These are phyloP conservation scores for Leptopilina boulardi DNA, from an alignment of 1,140 invertebrate species.

Conservation along the genomic window DNA sequence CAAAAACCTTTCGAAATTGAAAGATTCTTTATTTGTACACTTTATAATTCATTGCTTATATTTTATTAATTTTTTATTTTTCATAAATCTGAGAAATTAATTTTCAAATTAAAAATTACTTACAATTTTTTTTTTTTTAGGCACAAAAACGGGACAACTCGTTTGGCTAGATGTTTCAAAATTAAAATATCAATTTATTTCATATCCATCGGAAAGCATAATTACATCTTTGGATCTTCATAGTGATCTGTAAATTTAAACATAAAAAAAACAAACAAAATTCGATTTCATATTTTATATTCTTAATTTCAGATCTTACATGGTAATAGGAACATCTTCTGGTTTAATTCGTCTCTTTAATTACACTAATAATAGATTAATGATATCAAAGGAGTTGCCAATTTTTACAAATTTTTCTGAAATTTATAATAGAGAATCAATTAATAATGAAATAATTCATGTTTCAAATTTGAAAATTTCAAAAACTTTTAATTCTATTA, in stretches of 20 bases:
- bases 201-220: conserved; percentile 1
- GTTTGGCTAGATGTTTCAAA: conserved; percentile 52
- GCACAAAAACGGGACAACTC: conserved; percentile 48
- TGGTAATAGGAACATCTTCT: conserved; percentile 49
- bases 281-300: too few relatives aligned
- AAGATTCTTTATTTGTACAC: conserved; percentile 56
- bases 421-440: conserved; percentile 43
- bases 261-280: conserved; percentile 22
- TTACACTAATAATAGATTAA: conserved; percentile 38
- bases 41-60: too few relatives aligned
- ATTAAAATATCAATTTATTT: conserved; percentile 52
- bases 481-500: conserved; percentile 42
- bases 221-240: conserved; percentile 55
- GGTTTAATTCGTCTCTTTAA: conserved; percentile 53
- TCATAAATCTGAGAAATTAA: too few relatives aligned
- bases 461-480: conserved; percentile 47
- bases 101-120: neutral
- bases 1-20: conserved; percentile 35
- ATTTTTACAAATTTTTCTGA: conserved; percentile 43
- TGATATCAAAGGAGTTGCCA: conserved; percentile 43
- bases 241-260: conserved; percentile 52
- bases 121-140: conserved; percentile 37
- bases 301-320: conserved; percentile 49
- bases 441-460: conserved; percentile 46
- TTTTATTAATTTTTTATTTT: too few relatives aligned